Percentiles rank a stretch among this genome's conserved stretches.
Conservation (phyloP, 2,888 invertebrate species). For the Kryphioiulus occultus region DNA sequence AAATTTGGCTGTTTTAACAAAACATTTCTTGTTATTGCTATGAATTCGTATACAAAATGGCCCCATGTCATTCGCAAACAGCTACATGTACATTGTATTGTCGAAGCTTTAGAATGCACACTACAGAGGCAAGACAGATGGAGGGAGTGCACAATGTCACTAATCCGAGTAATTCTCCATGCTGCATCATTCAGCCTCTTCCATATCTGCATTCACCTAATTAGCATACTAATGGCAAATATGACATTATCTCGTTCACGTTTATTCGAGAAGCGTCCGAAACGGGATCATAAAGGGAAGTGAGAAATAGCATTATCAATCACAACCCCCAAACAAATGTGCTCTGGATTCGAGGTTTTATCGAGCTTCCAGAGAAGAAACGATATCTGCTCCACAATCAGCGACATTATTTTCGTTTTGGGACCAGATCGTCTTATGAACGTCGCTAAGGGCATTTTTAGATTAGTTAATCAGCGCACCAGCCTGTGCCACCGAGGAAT, state of each 20-base stretch:
- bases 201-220: background rate
- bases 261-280: background rate
- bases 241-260: too few species aligned
- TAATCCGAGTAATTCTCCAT: background rate
- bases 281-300: background rate
- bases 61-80: too few species aligned
- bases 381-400: background rate
- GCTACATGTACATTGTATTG: too few species aligned
- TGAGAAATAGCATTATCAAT: background rate
- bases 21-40: too few species aligned
- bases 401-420: background rate
- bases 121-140: background rate
- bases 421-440: background rate
- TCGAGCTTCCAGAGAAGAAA: background rate
- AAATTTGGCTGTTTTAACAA: too few species aligned
- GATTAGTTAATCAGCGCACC: background rate
- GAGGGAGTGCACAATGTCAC: background rate
- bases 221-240: background rate
- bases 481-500: background rate
- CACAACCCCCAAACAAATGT: background rate
- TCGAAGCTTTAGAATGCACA: too few species aligned
- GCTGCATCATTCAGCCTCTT: background rate
- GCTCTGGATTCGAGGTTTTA: too few species aligned
- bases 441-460: background rate
- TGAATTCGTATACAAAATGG: too few species aligned